These are phyloP conservation scores for Mythimna albipuncta DNA, from an alignment of 2,888 invertebrate species.

Conservation along the genomic window DNA sequence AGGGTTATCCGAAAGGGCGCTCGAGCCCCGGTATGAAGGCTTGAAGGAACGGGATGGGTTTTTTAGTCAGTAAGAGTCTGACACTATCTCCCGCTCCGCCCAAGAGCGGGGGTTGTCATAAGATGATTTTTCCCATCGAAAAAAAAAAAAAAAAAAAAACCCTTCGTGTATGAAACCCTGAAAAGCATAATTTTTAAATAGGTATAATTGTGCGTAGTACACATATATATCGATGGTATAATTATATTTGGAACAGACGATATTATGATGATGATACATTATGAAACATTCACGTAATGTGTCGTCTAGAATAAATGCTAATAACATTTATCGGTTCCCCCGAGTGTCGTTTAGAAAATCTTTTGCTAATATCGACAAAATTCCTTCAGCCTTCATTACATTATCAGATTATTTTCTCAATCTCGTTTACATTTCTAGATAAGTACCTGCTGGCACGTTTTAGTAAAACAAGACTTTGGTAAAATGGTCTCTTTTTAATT, in stretches of 20 bases:
- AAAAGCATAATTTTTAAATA: no score
- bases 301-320: slow-evolving; percentile 35
- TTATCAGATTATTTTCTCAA: slow-evolving; percentile 52
- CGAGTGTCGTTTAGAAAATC: slow-evolving; percentile 30
- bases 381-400: slow-evolving; percentile 41
- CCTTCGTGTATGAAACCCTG: not conserved
- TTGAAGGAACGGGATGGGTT: no score
- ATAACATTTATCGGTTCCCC: slow-evolving; percentile 23
- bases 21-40: no score
- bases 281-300: not conserved
- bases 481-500: not conserved
- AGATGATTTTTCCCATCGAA: no score
- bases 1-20: no score
- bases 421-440: slow-evolving; percentile 38
- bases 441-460: slow-evolving; percentile 15
- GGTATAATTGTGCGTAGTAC: no score
- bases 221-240: no score
- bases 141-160: no score
- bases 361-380: slow-evolving; percentile 34
- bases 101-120: no score
- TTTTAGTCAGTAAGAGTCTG: no score
- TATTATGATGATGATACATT: not conserved
- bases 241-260: not conserved
- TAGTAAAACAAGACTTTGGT: not conserved
- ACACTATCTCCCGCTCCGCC: no score